Percentiles rank a stretch among this genome's conserved stretches.
Evolutionary conservation across 2,797 vertebrate genomes (phyloP).

Genomic region (Anableps anableps): DNA sequence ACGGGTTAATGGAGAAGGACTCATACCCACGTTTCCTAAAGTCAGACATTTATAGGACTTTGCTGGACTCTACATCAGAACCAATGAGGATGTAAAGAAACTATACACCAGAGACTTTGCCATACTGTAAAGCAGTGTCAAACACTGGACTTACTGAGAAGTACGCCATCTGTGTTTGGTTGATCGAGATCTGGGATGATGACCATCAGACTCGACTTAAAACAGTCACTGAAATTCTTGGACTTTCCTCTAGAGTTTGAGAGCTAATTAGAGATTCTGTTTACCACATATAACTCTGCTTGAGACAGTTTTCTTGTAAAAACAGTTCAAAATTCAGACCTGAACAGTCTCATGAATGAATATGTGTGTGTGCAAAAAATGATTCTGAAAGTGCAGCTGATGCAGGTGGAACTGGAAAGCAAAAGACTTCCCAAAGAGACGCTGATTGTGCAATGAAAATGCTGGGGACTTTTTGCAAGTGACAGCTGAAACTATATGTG

Average conservation of each 20-base stretch:
- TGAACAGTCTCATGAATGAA: background rate
- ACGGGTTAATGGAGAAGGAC: constrained; percentile 88
- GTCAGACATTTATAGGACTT: constrained; percentile 83
- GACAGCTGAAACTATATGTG: constrained; percentile 43
- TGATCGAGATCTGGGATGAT: constrained; percentile 4
- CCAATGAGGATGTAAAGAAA: constrained; percentile 50
- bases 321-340: background rate
- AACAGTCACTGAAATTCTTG: background rate
- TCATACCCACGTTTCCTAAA: constrained; percentile 88
- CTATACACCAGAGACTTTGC: background rate
- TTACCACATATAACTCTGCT: background rate
- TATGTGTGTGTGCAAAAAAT: background rate
- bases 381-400: background rate
- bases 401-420: constrained; percentile 3
- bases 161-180: constrained; percentile 1
- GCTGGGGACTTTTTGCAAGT: constrained; percentile 61
- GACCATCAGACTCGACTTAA: background rate
- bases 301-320: background rate
- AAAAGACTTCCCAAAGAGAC: constrained; percentile 37
- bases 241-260: constrained; percentile 3
- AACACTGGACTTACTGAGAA: constrained; percentile 26
- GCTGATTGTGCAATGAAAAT: constrained; percentile 17
- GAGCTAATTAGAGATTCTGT: constrained; percentile 13
- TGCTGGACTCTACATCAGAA: constrained; percentile 73
- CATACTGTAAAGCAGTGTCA: constrained; percentile 17